Evolutionary conservation across 2,113 vertebrate genomes (phyloP).

Genomic region (Amia ocellicauda): DNA sequence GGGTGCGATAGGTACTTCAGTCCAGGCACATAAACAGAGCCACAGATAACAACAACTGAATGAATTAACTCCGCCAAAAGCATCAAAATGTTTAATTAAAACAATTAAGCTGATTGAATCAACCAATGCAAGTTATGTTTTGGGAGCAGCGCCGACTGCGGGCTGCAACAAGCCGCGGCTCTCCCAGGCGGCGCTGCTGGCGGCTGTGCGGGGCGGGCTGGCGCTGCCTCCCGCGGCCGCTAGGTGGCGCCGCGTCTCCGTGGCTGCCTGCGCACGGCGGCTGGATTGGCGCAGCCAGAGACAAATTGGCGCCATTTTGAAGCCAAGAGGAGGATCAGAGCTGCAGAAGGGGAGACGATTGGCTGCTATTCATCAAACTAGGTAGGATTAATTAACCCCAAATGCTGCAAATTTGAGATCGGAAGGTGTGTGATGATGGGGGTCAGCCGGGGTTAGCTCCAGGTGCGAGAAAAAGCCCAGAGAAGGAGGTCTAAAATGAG

Average conservation of each 20-base stretch:
- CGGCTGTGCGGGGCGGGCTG: not conserved
- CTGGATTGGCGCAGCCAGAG: constrained; percentile 67
- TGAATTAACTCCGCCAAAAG: no score
- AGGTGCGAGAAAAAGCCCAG: not conserved
- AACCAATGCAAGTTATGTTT: not conserved
- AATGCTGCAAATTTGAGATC: not conserved
- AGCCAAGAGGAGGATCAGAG: constrained; percentile 75
- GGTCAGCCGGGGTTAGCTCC: not conserved
- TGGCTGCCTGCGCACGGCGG: constrained; percentile 43
- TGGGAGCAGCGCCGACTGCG: not conserved
- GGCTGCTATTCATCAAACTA: constrained; percentile 64
- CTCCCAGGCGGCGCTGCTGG: constrained; percentile 29
- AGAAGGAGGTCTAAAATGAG: not conserved
- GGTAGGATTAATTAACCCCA: constrained; percentile 47
- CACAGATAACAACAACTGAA: no score
- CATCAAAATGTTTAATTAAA: no score
- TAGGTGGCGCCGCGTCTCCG: constrained; percentile 69
- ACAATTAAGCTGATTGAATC: no score
- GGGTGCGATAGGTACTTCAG: no score
- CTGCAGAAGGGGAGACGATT: constrained; percentile 75
- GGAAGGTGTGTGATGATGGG: not conserved
- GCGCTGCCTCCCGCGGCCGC: constrained; percentile 10
- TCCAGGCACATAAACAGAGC: no score
- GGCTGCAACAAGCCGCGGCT: constrained; percentile 4
- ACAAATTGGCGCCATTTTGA: constrained; percentile 99